Base-by-base conservation (phyloP, 2,888 invertebrate species). In the Pogonocherus hispidulus region DNA sequence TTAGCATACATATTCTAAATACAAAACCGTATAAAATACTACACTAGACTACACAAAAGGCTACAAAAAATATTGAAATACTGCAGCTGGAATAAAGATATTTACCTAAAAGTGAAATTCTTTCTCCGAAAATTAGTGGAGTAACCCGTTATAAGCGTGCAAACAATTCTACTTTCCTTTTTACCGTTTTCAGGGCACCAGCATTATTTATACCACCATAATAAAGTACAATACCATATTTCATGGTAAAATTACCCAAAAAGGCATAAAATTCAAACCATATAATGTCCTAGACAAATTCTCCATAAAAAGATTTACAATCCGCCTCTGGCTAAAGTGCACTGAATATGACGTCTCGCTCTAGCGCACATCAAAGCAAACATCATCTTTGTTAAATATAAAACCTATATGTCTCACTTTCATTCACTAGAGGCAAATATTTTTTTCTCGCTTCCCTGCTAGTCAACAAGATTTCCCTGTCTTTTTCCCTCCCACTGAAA, bases 361-460 rank as follows among this genome's bases (percentile, higher is more conserved):
- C 76, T 72, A 73, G 69, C 79, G 46, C 65, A 22, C 56, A 54
- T 65, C 70, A 70, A 73, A 74, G 52, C 70, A 70, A 71, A 71
- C 75, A 71, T 77, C 78, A 76, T 82, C 82, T 78, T 77, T 74
- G 79, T 82, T 82, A 76, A 79, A 78, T 78, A 78, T 79, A 78
- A 80, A 78, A 77, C 79, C 75, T 78, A 72, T 76, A 76, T 76
- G 78, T 79, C 79, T 82, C 82, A 77, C 82, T 83, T 82, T 81
- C 83, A 75, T 79, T 77, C 82, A 80, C 80, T 78, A 74, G 72
- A 72, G 71, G 72, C 74, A 67, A 77, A 79, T 81, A 82, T 83
- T 85, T 85, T 84, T 83, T 82, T 84, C 84, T 82, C 80, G 83
- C 81, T 79, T 75, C 71, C 71, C 56, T 64, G 66, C 76, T 77